phyloP scores from a whole-genome alignment of 2,113 vertebrate species.

The Tympanuchus pallidicinctus region DNA sequence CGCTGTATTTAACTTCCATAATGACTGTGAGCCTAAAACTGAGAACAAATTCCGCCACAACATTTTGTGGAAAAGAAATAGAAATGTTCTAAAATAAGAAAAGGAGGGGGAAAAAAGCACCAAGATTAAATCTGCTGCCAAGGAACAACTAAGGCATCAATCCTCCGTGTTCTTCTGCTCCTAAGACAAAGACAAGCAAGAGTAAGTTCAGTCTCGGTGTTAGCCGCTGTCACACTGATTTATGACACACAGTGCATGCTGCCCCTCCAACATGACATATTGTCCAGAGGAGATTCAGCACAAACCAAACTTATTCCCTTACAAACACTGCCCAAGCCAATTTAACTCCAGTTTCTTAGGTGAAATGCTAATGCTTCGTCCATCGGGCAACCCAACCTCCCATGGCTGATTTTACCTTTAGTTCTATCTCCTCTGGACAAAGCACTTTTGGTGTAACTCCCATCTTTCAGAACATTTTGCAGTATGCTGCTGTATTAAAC shows the following conservation, averaged over 20 bases:
- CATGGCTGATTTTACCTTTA: neutral
- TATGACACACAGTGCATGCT: neutral
- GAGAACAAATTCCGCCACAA: neutral
- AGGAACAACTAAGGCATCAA: conserved; percentile 44
- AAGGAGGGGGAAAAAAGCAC: neutral
- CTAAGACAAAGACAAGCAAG: conserved; percentile 54
- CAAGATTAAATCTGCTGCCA: conserved; percentile 36
- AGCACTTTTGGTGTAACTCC: neutral
- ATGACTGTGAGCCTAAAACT: rapidly evolving
- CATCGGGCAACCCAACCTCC: neutral
- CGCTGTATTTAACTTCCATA: neutral
- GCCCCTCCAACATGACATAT: conserved; percentile 32
- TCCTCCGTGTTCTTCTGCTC: conserved; percentile 25
- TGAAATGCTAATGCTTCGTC: conserved; percentile 25
- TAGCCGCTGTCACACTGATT: conserved; percentile 34
- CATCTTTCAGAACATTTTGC: neutral
- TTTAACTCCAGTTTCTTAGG: conserved; percentile 26
- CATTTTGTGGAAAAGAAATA: neutral
- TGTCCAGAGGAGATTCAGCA: neutral
- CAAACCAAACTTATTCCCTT: conserved; percentile 20
- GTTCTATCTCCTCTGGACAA: neutral
- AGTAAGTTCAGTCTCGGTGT: conserved; percentile 53
- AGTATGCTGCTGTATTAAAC: neutral
- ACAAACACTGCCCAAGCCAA: conserved; percentile 16
- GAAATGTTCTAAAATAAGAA: neutral